Evolutionary conservation across 2,113 vertebrate species (phyloP), one percentile per base, ranked within the genome.

Genomic region (Anolis sagrei): DNA sequence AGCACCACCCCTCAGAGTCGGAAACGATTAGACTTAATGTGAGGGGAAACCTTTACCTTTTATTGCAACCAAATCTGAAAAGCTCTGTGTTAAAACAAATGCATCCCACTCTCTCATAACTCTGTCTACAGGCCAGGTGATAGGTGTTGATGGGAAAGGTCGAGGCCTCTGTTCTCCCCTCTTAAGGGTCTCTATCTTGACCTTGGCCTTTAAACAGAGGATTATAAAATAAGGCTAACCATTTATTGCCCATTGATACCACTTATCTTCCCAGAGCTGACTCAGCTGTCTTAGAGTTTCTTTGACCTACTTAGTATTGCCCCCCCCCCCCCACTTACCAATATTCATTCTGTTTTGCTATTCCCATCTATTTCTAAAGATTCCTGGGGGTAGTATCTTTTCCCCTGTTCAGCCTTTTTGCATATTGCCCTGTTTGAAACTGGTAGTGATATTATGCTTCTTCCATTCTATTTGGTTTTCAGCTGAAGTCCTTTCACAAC

Each of bases 401-500:
- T 61, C 14, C 54, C 54, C n/a, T 16, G 11, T 34, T 32, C 13
- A 78, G 19, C 58, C 51, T 76, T 78, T 21, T 58, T 29, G 25
- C 32, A 62, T 8, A 48, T 61, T 6, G 61, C 44, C 27, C 27
- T 21, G 44, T 23, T 18, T 49, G 23, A 74, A 21, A 32, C 64
- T 8, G 62, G 14, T 48, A 48, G 49, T 72, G 19, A 79, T 13
- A 72, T 54, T 11, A 78, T 58, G 5, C 9, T 54, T 54, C 5
- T 32, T 79, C 49, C 48, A 13, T 36, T 90, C 90, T 72, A 86
- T 89, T 78, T 76, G 29, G 36, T 74, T 85, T 83, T 7, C 95
- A 99, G 99, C 96, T 99, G 78, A 99, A 99, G 94, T 99, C 98
- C 7, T 99, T 99, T 87, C 99, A 99, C 95, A 98, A 98, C 2